These are phyloP conservation scores for Diachrysia chrysitis DNA, from an alignment of 2,888 invertebrate genomes.

Conservation along the genomic window DNA sequence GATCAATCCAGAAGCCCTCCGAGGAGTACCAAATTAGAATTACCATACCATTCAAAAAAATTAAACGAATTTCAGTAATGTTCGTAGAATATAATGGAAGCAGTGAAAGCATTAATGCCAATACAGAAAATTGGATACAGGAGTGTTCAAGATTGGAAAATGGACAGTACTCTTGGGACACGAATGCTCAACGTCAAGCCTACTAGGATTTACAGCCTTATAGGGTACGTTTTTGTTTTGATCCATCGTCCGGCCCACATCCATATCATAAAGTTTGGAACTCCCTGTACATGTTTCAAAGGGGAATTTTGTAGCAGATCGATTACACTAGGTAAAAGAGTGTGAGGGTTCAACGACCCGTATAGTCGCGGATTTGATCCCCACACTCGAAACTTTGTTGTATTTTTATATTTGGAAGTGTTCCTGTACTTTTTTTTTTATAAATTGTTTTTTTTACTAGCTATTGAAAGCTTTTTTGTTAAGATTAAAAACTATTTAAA, in stretches of 20 bases:
- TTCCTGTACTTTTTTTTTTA: too few relatives aligned
- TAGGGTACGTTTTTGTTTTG: neutral
- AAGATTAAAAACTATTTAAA: too few relatives aligned
- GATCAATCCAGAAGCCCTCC: too few relatives aligned
- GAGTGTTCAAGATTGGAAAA: slow-evolving; percentile 4
- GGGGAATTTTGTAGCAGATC: slow-evolving; percentile 2
- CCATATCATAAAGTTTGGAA: neutral
- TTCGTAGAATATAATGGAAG: neutral
- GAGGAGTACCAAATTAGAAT: too few relatives aligned
- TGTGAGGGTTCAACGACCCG: neutral
- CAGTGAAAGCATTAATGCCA: neutral
- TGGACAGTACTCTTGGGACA: slow-evolving; percentile 1
- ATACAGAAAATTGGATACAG: slow-evolving; percentile 1
- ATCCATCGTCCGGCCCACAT: neutral
- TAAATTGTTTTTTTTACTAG: too few relatives aligned
- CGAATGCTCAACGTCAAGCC: slow-evolving; percentile 4
- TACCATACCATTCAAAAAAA: too few relatives aligned
- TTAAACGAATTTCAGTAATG: neutral
- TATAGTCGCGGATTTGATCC: neutral
- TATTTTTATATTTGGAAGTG: neutral
- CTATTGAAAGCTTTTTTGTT: too few relatives aligned
- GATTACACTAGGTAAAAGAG: neutral
- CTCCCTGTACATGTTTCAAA: neutral
- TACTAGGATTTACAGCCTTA: slow-evolving; percentile 2
- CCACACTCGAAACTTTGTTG: neutral